phyloP scores from a whole-genome alignment of 2,113 vertebrate species.

The Thomomys bottae region DNA sequence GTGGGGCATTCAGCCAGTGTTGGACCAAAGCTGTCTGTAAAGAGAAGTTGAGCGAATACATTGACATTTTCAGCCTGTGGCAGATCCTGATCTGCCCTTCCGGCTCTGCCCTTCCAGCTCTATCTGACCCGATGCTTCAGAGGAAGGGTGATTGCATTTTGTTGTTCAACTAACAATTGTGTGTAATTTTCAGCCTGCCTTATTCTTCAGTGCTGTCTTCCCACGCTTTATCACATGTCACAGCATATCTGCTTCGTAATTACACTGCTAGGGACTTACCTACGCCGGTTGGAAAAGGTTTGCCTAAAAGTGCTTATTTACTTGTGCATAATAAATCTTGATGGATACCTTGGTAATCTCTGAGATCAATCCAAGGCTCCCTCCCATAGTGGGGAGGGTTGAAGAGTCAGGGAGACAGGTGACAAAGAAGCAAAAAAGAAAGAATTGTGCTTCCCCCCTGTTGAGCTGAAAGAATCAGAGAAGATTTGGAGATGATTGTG shows the following conservation, averaged over 20 bases:
- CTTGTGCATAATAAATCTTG: constrained; percentile 69
- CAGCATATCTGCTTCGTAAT: constrained; percentile 68
- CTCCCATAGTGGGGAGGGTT: background rate
- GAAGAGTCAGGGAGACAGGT: constrained; percentile 23
- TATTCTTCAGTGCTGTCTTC: constrained; percentile 54
- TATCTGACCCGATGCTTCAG: constrained; percentile 69
- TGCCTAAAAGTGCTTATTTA: constrained; percentile 67
- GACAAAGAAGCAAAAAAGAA: background rate
- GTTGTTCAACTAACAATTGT: constrained; percentile 57
- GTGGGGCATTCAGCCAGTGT: constrained; percentile 51
- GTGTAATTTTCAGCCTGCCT: constrained; percentile 74
- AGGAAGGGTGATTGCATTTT: constrained; percentile 63
- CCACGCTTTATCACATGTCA: constrained; percentile 65
- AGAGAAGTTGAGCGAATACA: constrained; percentile 65
- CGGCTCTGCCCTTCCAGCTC: constrained; percentile 66
- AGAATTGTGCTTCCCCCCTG: background rate
- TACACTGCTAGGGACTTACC: constrained; percentile 67
- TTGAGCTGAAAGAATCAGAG: background rate
- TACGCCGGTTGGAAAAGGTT: constrained; percentile 35
- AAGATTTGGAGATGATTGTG: background rate
- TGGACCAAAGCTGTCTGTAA: constrained; percentile 44
- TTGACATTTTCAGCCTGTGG: constrained; percentile 76
- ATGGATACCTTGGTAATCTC: constrained; percentile 71
- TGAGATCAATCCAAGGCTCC: constrained; percentile 46
- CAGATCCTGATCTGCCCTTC: constrained; percentile 71